Conservation (phyloP, 2,888 invertebrate genomes). For the Plagodis pulveraria region DNA sequence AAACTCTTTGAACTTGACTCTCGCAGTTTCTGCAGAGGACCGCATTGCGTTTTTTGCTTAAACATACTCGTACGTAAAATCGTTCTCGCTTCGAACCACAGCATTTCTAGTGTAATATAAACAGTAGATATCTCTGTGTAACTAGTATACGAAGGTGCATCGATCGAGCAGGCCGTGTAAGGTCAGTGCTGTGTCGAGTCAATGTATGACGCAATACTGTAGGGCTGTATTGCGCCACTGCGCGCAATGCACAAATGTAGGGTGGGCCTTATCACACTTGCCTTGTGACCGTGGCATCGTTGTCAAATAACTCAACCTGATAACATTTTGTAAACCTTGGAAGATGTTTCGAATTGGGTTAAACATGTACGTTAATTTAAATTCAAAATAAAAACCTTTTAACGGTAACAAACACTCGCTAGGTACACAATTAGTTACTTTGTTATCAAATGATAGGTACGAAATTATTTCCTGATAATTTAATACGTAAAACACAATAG, state of each 20-base stretch:
- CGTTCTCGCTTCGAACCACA: neutral
- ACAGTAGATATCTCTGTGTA: neutral
- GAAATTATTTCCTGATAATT: no score
- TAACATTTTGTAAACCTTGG: constrained; percentile 12
- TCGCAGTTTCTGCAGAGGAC: no score
- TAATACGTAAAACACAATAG: no score
- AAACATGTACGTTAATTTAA: no score
- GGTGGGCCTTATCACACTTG: constrained; percentile 18
- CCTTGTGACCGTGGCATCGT: constrained; percentile 17
- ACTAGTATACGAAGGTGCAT: constrained; percentile 40
- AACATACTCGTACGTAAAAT: no score
- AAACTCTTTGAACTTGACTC: neutral
- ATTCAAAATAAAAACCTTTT: no score
- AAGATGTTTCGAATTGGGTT: neutral
- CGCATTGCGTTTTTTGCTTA: neutral
- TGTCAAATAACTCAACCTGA: constrained; percentile 13
- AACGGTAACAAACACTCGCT: no score
- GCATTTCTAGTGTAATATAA: neutral
- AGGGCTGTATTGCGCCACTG: constrained; percentile 17
- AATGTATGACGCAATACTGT: constrained; percentile 37
- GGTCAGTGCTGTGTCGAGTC: constrained; percentile 67
- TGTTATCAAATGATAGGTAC: no score
- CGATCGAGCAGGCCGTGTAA: constrained; percentile 63
- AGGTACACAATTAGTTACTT: no score
- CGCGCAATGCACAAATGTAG: constrained; percentile 17